Conservation (phyloP, 2,113 vertebrate species). For the Oenanthe oenanthe region DNA sequence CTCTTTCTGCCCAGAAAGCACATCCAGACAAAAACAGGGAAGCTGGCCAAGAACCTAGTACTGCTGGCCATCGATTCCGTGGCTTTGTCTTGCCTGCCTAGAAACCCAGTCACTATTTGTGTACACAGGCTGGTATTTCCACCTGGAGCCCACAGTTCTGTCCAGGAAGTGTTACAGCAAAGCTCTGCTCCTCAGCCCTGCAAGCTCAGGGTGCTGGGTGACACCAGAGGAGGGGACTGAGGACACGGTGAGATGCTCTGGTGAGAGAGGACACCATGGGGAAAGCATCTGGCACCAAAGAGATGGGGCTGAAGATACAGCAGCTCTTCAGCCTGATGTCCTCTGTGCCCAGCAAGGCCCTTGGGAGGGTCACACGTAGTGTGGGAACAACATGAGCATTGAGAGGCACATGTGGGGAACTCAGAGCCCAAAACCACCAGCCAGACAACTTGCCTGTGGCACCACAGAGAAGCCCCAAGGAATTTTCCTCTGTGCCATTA, state of each 20-base stretch:
- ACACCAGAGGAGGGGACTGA: neutral
- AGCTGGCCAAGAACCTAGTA: neutral
- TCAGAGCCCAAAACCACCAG: neutral
- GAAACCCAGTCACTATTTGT: neutral
- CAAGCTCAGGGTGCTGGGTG: neutral
- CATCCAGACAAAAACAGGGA: neutral
- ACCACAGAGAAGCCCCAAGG: neutral
- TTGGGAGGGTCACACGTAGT: rapidly evolving
- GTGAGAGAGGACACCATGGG: neutral
- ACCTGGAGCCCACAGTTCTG: neutral
- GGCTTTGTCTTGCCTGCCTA: constrained; percentile 25
- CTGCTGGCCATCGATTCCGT: neutral
- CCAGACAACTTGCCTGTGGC: rapidly evolving
- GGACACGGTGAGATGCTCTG: neutral
- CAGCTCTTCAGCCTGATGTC: neutral
- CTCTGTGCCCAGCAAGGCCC: neutral
- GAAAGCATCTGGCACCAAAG: neutral
- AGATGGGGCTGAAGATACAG: neutral
- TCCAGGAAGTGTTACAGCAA: neutral
- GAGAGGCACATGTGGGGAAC: neutral
- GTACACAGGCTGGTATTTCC: neutral
- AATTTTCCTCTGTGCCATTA: neutral
- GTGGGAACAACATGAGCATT: rapidly evolving
- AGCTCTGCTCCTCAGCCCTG: neutral
- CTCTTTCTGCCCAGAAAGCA: neutral